Base-by-base conservation (phyloP, 2,888 invertebrate genomes). In the Parnassius orleans region DNA sequence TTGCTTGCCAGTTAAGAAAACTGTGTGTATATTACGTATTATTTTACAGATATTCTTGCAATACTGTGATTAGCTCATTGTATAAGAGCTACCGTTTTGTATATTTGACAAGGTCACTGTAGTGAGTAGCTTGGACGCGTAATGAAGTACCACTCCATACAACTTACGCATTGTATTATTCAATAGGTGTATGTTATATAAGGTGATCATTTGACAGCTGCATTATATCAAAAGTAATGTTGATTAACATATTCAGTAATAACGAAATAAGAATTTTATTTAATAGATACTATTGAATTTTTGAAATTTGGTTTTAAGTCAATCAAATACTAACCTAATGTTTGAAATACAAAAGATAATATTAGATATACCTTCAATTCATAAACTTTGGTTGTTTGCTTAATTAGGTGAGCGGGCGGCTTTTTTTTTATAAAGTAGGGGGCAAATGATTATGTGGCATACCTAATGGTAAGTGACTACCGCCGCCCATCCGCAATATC, bases 11-110 rank as follows among this genome's bases (percentile, higher is more conserved):
- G 63, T 50, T 64, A 24, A n/a, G 3, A 0, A 2, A 54, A 0
- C 77, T 10, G 77, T 33, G 33, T 33, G 33, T 84, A 63, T 79
- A 79, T 83, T 69, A 57, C 64, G 11, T 24, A 42, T 64, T 73
- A 77, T 78, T 48, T 75, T 76, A 75, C 72, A 74, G 73, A 69
- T 70, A 71, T 77, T 48, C 15, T 48, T 75, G 81, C 79, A 75
- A 75, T 75, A 81, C 75, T 77, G 76, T 89, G 87, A 90, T 90
- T 88, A 86, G 83, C 80, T 78, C 77, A 88, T 90, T 90, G 89
- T 89, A 69, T 67, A 66, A 62, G 58, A 68, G 87, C 90, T 89
- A 90, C 90, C 84, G 90, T 90, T 87, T 81, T 60, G 68, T 70
- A 79, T 77, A 74, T 71, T 77, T 81, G 83, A 84, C 86, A 86